A percentile compares a stretch with the other conserved stretches of the same genome.
These are phyloP conservation scores for Drosophila rufa DNA, from an alignment of 1,140 invertebrate genomes.

Conservation along the genomic window DNA sequence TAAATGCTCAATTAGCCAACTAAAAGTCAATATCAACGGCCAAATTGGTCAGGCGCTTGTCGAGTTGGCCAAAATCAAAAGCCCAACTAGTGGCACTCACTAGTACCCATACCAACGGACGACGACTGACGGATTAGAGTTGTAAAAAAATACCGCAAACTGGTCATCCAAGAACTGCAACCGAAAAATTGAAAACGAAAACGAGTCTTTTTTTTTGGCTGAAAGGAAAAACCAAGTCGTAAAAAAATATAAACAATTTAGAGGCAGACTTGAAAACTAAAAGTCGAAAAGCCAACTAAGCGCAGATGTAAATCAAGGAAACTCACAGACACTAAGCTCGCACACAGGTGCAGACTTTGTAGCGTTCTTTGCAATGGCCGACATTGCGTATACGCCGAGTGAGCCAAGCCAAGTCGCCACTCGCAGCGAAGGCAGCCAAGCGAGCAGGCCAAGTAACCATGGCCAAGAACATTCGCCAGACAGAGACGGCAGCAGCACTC, in stretches of 20 bases:
- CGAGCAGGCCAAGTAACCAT: slow-evolving; percentile 52
- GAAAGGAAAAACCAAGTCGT: slow-evolving; percentile 56
- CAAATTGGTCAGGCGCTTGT: slow-evolving; percentile 58
- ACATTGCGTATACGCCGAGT: slow-evolving; percentile 78
- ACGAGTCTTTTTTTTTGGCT: slow-evolving; percentile 60
- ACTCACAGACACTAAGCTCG: slow-evolving; percentile 39
- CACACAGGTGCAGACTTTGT: slow-evolving; percentile 21
- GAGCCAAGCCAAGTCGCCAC: slow-evolving; percentile 33
- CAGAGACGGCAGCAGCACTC: slow-evolving; percentile 34
- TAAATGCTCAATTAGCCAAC: slow-evolving; percentile 65
- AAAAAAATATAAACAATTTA: slow-evolving; percentile 22
- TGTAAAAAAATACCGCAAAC: slow-evolving; percentile 65
- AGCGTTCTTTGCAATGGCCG: slow-evolving; percentile 69
- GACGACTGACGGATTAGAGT: slow-evolving; percentile 15
- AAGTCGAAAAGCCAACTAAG: slow-evolving; percentile 47
- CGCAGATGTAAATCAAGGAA: slow-evolving; percentile 78
- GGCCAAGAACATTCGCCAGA: slow-evolving; percentile 73
- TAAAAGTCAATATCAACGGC: slow-evolving; percentile 80
- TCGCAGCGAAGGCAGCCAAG: slow-evolving; percentile 65
- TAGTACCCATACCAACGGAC: slow-evolving; percentile 21
- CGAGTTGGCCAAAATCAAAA: slow-evolving; percentile 55
- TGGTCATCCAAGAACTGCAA: slow-evolving; percentile 80
- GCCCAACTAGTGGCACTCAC: slow-evolving; percentile 44
- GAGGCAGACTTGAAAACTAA: slow-evolving; percentile 62
- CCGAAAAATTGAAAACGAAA: slow-evolving; percentile 59